A percentile compares a stretch with the other conserved stretches of the same genome.
These are phyloP conservation scores for Elephantulus edwardii DNA, from an alignment of 2,113 vertebrate genomes.

Conservation along the genomic window DNA sequence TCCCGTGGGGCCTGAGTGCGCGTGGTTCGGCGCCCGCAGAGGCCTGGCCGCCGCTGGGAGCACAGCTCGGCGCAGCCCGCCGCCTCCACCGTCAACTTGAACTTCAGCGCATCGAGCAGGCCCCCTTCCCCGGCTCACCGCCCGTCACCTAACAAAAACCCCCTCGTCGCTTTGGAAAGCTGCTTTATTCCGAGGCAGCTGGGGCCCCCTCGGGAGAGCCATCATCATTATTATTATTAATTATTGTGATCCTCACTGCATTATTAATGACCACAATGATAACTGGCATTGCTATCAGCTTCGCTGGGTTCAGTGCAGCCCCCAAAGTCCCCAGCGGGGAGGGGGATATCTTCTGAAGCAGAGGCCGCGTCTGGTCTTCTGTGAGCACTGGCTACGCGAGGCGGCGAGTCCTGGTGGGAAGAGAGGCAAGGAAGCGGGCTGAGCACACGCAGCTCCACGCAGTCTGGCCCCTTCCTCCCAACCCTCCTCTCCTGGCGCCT, in stretches of 20 bases:
- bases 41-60: neutral
- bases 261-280: conserved; percentile 61
- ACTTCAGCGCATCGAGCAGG: conserved; percentile 82
- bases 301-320: conserved; percentile 25
- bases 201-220: conserved; percentile 62
- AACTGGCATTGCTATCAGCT: conserved; percentile 47
- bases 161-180: neutral
- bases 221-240: conserved; percentile 77
- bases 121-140: neutral
- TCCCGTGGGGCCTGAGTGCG: neutral
- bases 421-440: neutral
- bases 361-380: neutral
- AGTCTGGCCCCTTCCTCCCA: conserved; percentile 10
- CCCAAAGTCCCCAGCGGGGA: neutral
- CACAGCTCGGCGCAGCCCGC: neutral
- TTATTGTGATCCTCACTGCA: conserved; percentile 68
- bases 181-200: conserved; percentile 74
- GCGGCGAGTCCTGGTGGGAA: neutral
- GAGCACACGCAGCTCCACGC: neutral
- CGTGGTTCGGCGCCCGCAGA: neutral
- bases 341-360: neutral
- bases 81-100: conserved; percentile 83
- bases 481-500: neutral
- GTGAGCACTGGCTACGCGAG: neutral
- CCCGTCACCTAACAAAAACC: neutral